phyloP scores from a whole-genome alignment of 2,888 invertebrate genomes.

The Heterodera filipjevi region DNA sequence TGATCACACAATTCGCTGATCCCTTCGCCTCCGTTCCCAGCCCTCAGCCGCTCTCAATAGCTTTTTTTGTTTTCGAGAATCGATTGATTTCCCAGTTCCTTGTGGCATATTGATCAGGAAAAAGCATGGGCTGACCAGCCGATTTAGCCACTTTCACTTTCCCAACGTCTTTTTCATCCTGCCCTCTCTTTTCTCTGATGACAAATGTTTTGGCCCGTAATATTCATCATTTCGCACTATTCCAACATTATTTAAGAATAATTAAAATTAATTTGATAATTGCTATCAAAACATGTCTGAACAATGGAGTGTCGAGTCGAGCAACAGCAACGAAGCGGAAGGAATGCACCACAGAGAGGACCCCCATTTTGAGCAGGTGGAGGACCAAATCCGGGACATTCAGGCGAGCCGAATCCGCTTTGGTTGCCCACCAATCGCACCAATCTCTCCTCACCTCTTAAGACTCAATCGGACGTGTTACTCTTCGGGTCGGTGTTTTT shows the following conservation, averaged over 20 bases:
- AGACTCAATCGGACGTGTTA: constrained; percentile 19
- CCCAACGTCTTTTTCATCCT: neutral
- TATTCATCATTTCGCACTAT: too few relatives aligned
- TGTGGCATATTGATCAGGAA: neutral
- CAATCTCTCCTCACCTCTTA: neutral
- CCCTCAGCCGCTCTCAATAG: neutral
- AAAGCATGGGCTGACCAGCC: constrained; percentile 14
- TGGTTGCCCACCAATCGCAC: neutral
- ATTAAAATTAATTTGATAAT: neutral
- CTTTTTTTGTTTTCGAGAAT: neutral
- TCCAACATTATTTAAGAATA: too few relatives aligned
- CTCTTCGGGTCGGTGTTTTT: constrained; percentile 37
- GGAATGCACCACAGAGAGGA: constrained; percentile 22
- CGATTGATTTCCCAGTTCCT: neutral
- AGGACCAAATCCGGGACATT: constrained; percentile 32
- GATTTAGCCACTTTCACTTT: neutral
- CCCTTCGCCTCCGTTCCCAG: neutral
- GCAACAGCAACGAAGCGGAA: neutral
- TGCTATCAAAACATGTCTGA: neutral
- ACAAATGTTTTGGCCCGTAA: constrained; percentile 7
- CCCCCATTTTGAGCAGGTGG: constrained; percentile 36
- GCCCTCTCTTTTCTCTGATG: neutral
- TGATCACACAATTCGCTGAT: neutral
- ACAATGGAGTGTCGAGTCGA: neutral
- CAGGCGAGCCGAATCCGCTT: constrained; percentile 24